Evolutionary conservation across 1,140 invertebrate species (phyloP), one percentile per base, ranked within the genome.

Genomic region (Hetaerina americana): DNA sequence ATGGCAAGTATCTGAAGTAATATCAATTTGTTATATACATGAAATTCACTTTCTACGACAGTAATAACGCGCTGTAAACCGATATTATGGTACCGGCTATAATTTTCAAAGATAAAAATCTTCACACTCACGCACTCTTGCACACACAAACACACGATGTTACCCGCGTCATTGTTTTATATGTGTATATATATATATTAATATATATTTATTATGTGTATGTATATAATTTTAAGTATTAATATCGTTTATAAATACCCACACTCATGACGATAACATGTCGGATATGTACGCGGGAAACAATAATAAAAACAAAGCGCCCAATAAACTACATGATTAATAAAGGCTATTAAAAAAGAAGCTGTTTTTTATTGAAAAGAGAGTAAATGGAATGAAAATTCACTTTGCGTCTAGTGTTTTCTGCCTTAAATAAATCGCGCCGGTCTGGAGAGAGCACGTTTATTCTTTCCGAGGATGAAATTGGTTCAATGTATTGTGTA

Each of bases 21-120:
- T 57, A 57, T 57, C 40, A 57, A 57, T 57, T 57, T 57, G 40
- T 57, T 57, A 57, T 57, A 57, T 57, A 57, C 40, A 57, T 57
- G 40, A 57, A 57, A 57, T 57, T 57, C 40, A 57, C 40, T 57
- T n/a, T 57, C 40, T 57, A 57, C 40, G 40, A 57, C 40, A 57
- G 22, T 57, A 57, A 57, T 57, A 57, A 57, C 40, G 40, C 40
- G 40, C 40, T 5, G 40, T 57, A 57, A 57, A 5, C 40, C 40
- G 40, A 57, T n/a, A 57, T 57, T 57, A n/a, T 57, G 22, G 22
- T 57, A 57, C 22, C 40, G 40, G 40, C 40, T 12, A 57, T 57
- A 57, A 40, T 57, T 57, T 57, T 57, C 40, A 57, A 57, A 57
- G 40, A 18, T 57, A 57, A 57, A 57, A 57, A 57, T 10, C 40